Conservation (phyloP, 1,140 invertebrate species). For the Trichomalopsis sarcophagae region DNA sequence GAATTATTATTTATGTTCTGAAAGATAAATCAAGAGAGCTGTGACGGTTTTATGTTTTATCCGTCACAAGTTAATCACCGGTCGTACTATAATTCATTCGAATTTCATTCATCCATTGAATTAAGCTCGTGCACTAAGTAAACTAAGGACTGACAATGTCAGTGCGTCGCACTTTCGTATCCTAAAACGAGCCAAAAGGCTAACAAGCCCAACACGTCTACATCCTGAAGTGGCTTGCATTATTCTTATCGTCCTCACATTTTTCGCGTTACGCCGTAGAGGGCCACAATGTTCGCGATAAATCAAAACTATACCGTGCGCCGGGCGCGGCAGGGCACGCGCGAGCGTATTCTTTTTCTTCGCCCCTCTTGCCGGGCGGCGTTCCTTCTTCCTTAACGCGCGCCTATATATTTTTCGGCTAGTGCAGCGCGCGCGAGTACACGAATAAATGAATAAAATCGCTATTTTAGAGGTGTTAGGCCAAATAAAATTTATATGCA, state of each 20-base stretch:
- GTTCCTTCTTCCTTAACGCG: conserved; percentile 1
- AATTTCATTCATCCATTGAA: no score
- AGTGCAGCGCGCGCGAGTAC: not conserved
- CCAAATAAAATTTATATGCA: conserved; percentile 42
- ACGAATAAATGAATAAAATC: conserved; percentile 45
- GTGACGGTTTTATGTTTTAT: no score
- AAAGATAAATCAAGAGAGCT: no score
- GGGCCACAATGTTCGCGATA: conserved; percentile 34
- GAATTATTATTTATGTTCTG: not conserved
- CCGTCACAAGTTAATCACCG: no score
- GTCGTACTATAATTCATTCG: no score
- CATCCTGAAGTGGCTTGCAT: conserved; percentile 46
- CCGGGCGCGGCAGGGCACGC: not conserved
- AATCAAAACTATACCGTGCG: conserved; percentile 25
- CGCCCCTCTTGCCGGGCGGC: no score
- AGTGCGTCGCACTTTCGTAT: not conserved
- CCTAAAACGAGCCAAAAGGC: not conserved
- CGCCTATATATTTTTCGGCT: conserved; percentile 35
- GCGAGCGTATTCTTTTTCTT: conserved; percentile 29
- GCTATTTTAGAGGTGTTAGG: conserved; percentile 27
- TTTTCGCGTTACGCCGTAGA: conserved; percentile 37
- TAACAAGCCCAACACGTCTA: not conserved
- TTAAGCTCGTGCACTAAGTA: no score
- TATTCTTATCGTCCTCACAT: conserved; percentile 58
- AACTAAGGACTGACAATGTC: no score